Evolutionary conservation across 2,113 vertebrate species (phyloP).

Genomic region (Periophthalmus modestus): DNA sequence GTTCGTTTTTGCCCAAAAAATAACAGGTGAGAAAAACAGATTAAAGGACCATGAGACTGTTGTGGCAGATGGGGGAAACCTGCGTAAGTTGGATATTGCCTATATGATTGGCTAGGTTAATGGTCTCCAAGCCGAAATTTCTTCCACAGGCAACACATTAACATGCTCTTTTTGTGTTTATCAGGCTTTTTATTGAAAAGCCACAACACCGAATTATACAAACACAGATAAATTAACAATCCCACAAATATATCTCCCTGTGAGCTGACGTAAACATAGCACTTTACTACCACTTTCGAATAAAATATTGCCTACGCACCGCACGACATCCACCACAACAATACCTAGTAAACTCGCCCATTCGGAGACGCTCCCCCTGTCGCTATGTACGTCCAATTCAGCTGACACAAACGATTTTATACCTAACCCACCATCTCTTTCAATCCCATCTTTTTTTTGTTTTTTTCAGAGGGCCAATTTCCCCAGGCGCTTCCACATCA

Average conservation of each 20-base stretch:
- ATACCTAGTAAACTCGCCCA: not conserved
- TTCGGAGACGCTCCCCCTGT: slow-evolving; percentile 1
- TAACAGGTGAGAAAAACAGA: too few relatives aligned
- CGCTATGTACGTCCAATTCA: slow-evolving; percentile 24
- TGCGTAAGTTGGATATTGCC: too few relatives aligned
- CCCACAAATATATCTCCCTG: not conserved
- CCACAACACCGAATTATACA: too few relatives aligned
- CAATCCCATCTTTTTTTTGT: slow-evolving; percentile 28
- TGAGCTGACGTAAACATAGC: not conserved
- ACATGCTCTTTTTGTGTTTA: too few relatives aligned
- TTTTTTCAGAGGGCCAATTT: slow-evolving; percentile 44
- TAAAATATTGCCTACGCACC: not conserved
- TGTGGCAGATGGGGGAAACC: too few relatives aligned
- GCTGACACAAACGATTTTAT: slow-evolving; percentile 43
- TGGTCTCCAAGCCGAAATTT: too few relatives aligned
- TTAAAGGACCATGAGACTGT: too few relatives aligned
- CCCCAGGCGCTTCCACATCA: slow-evolving; percentile 30
- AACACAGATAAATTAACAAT: too few relatives aligned
- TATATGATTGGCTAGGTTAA: too few relatives aligned
- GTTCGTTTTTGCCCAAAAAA: too few relatives aligned
- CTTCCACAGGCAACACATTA: too few relatives aligned
- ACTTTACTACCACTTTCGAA: not conserved
- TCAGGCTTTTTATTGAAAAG: too few relatives aligned
- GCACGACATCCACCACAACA: slow-evolving; percentile 3
- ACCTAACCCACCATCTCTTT: slow-evolving; percentile 23